Base-by-base conservation (phyloP, 2,888 invertebrate genomes). In the Cenopis cana region DNA sequence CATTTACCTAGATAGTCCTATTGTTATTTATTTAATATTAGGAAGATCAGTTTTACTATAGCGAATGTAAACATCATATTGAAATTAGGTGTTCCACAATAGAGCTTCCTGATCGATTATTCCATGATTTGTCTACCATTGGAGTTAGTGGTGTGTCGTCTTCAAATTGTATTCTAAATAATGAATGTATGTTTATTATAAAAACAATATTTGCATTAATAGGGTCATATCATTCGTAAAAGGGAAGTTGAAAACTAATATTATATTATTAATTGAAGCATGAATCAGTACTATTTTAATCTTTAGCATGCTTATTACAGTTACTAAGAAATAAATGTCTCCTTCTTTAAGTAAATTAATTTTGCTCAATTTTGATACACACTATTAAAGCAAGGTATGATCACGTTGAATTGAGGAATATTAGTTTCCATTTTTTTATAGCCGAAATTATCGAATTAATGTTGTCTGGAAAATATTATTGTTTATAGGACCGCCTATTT, bases 1-100 rank as follows among this genome's bases (percentile, higher is more conserved):
- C 88, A 88, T 88, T 82, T 89, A 83, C 83, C 78, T 90, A 91
- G 91, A 87, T 91, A 90, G 84, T 84, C 78, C 78, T 87, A 90
- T 88, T 91, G 90, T 91, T 91, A 87, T 90, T 86, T 82, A 81
- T 86, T 87, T 85, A 83, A 89, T 87, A 82, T 80, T 88, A 89
- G 86, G 77, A 78, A 80, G 85, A 82, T 86, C 84, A 86, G 86
- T 86, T 90, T 82, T 87, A 87, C 81, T 84, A 82, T 89, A 89
- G 87, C 77, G 81, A 79, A 81, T 86, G 82, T 85, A 85, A 85
- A 83, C 81, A 87, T 81, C 83, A 81, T 82, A 83, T 76, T 79
- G 80, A 81, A 76, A 78, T 81, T 90, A 89, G 86, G 83, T 87
- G 83, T 89, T 88, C 84, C 85, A 85, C 82, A 81, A 87, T 89